These are phyloP conservation scores for Phalacrocorax brasilianus DNA, from an alignment of 2,113 vertebrate species.

Conservation along the genomic window DNA sequence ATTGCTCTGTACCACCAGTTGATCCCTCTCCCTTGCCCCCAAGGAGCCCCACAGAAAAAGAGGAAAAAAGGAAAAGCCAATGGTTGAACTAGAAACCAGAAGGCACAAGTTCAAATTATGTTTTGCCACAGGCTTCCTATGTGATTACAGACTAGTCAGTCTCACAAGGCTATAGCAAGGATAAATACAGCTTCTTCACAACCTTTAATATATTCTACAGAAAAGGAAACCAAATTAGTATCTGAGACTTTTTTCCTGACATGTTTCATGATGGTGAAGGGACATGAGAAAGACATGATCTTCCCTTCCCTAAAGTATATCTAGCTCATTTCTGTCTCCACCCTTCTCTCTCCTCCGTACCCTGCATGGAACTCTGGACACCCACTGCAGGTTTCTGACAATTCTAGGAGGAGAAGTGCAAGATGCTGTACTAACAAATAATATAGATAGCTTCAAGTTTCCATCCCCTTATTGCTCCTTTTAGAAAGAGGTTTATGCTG, in stretches of 20 bases:
- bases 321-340: background rate
- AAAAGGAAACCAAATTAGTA: background rate
- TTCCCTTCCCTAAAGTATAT: background rate
- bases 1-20: background rate
- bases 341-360: background rate
- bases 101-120: background rate
- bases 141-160: slow-evolving; percentile 19
- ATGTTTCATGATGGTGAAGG: background rate
- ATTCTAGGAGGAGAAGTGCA: background rate
- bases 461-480: background rate
- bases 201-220: background rate
- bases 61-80: background rate
- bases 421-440: background rate
- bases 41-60: background rate
- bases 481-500: background rate
- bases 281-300: background rate
- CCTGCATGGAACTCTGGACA: background rate
- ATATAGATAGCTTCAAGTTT: background rate
- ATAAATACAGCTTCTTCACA: slow-evolving; percentile 6
- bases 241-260: background rate
- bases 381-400: background rate
- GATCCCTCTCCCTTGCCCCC: background rate
- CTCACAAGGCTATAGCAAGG: background rate
- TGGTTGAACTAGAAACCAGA: background rate
- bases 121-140: slow-evolving; percentile 21